Base-by-base conservation (phyloP, 1,140 invertebrate species). In the Venustaconcha ellipsiformis region DNA sequence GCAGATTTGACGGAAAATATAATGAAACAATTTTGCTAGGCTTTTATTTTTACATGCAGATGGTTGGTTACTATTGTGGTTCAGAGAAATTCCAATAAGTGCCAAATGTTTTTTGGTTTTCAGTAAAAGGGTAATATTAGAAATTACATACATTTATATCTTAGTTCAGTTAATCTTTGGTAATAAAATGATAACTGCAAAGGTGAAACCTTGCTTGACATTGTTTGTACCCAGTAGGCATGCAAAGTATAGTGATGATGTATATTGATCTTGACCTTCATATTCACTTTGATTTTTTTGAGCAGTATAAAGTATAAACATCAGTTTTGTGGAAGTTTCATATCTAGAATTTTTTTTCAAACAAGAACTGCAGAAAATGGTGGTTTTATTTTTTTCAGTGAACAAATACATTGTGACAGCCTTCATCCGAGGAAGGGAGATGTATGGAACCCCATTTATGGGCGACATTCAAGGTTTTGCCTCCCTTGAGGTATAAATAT, bases 381-480 rank as follows among this genome's bases (percentile, higher is more conserved):
- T 23, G 23, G 13, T 0, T n/a, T 63, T 65, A 48, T 48, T 48
- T 74, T 60, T 89, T 91, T 69, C 83, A 93, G 92, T 93, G 92
- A 91, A 92, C 76, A 87, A 89, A 23, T 92, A 89, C 83, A 93
- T 93, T 59, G 80, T 91, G 70, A 91, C 91, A 78, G 88, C 91
- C 15, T 91, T 93, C 71, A 89, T 91, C 58, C 87, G 89, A 78
- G 91, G 88, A 14, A 82, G 92, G 74, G 78, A 88, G 65, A 78
- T 91, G 11, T 91, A 91, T 84, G 90, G 91, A 1, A 87, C 78
- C 18, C 85, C 86, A 13, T 58, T 83, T 37, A 55, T 78, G 70
- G 69, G 70, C 55, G 57, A 80, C 55, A 76, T 80, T 30, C 56
- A 66, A 3, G 57, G 65, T 4, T 80, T 76, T 66, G 63, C 48